phyloP scores from a whole-genome alignment of 35 echinoderm and acorn worm species.

The Ophioderma brevispina region DNA sequence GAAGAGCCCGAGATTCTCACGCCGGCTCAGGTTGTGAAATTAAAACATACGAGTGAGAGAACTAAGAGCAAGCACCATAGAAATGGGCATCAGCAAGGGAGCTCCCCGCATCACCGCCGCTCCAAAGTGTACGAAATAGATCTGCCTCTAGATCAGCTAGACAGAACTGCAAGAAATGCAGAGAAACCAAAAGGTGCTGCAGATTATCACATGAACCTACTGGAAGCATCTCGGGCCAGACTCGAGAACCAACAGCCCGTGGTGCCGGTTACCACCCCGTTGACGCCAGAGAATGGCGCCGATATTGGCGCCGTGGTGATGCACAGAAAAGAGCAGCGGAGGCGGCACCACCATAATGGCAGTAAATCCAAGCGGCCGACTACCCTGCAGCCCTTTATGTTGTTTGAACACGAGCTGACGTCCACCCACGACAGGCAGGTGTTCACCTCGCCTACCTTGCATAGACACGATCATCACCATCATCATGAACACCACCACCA shows the following conservation, averaged over 20 bases:
- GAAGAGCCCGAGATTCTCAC: conserved; percentile 35
- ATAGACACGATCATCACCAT: conserved; percentile 74
- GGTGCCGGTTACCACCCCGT: background rate
- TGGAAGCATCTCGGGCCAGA: conserved; percentile 54
- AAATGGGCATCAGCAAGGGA: background rate
- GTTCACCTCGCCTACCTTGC: conserved; percentile 42
- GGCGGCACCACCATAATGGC: conserved; percentile 51
- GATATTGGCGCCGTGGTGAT: conserved; percentile 23
- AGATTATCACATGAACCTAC: conserved; percentile 63
- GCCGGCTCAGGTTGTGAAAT: conserved; percentile 28
- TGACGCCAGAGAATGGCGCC: background rate
- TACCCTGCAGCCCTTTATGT: conserved; percentile 70
- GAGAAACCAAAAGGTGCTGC: conserved; percentile 20
- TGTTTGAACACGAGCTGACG: conserved; percentile 81
- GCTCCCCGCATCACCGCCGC: conserved; percentile 1
- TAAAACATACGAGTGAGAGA: conserved; percentile 27
- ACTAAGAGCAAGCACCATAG: conserved; percentile 38
- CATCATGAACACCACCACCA: conserved; percentile 91
- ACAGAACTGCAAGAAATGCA: conserved; percentile 31
- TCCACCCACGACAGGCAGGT: conserved; percentile 40
- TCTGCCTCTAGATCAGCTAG: background rate
- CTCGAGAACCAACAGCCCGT: conserved; percentile 42
- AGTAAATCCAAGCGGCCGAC: conserved; percentile 52
- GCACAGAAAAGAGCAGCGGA: conserved; percentile 48
- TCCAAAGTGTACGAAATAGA: conserved; percentile 11